Conservation (phyloP, 2,888 invertebrate genomes). For the Octodonta nipae region DNA sequence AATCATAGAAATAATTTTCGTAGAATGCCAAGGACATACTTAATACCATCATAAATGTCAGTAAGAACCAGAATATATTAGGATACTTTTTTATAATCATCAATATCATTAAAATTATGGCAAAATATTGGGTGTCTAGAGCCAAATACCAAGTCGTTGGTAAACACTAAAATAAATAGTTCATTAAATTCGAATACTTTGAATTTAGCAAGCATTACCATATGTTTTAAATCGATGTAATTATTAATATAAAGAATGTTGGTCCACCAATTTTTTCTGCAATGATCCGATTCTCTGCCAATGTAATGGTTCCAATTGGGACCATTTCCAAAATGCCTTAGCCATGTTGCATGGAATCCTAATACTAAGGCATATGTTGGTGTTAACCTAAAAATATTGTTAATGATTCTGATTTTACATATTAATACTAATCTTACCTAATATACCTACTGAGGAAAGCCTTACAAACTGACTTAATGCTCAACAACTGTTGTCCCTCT, state of each 20-base stretch:
- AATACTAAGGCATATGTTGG: constrained; percentile 18
- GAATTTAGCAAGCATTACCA: constrained; percentile 14
- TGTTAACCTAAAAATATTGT: constrained; percentile 22
- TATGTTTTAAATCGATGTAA: constrained; percentile 17
- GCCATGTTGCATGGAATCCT: constrained; percentile 20
- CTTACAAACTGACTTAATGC: constrained; percentile 12
- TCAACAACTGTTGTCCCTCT: constrained; percentile 13
- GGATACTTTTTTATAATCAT: constrained; percentile 6
- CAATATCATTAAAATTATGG: constrained; percentile 5
- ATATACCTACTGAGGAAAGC: constrained; percentile 20
- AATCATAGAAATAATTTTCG: constrained; percentile 15
- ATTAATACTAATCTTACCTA: no score
- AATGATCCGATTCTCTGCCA: constrained; percentile 19
- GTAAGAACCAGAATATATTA: constrained; percentile 8
- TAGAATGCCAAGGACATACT: constrained; percentile 13
- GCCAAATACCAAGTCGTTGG: constrained; percentile 7
- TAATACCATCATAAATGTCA: constrained; percentile 9
- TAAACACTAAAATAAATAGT: constrained; percentile 9
- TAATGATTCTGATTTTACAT: no score
- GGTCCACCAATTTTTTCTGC: constrained; percentile 24
- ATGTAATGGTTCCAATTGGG: constrained; percentile 21
- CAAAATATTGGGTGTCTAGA: constrained; percentile 6
- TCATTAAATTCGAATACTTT: no score
- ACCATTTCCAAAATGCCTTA: constrained; percentile 19
- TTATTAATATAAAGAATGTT: constrained; percentile 25